phyloP scores from a whole-genome alignment of 2,113 vertebrate genomes.

The Lanius ludovicianus region DNA sequence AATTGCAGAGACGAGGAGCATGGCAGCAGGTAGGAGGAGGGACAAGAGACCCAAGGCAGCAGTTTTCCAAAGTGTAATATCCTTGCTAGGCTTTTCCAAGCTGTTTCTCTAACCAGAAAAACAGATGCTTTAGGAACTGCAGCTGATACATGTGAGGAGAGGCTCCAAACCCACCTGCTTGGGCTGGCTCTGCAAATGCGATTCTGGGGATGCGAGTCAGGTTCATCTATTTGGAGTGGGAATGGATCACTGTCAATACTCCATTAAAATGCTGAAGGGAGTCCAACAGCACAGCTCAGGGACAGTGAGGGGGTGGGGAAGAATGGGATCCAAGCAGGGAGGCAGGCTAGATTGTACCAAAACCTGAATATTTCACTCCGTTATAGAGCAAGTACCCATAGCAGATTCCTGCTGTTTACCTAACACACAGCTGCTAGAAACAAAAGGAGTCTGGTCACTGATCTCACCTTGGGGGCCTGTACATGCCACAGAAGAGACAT shows the following conservation, averaged over 20 bases:
- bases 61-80: not conserved
- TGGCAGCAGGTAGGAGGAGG: constrained; percentile 46
- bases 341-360: not conserved
- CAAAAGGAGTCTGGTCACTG: not conserved
- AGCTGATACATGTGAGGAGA: not conserved
- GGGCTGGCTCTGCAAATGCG: not conserved
- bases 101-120: not conserved
- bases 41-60: not conserved
- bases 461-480: not conserved
- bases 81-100: not conserved
- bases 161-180: not conserved
- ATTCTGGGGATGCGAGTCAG: not conserved
- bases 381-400: not conserved
- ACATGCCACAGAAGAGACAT: not conserved
- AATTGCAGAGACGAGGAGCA: not conserved
- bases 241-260: constrained; percentile 5
- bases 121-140: not conserved
- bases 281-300: not conserved
- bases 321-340: not conserved
- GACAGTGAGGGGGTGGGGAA: not conserved
- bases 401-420: not conserved
- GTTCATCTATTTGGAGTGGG: not conserved
- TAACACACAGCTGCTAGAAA: not conserved
- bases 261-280: constrained; percentile 40
- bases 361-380: not conserved